A percentile compares a stretch with the other conserved stretches of the same genome.
Conservation (phyloP, 1,140 invertebrate genomes). For the Phymastichus coffea region DNA sequence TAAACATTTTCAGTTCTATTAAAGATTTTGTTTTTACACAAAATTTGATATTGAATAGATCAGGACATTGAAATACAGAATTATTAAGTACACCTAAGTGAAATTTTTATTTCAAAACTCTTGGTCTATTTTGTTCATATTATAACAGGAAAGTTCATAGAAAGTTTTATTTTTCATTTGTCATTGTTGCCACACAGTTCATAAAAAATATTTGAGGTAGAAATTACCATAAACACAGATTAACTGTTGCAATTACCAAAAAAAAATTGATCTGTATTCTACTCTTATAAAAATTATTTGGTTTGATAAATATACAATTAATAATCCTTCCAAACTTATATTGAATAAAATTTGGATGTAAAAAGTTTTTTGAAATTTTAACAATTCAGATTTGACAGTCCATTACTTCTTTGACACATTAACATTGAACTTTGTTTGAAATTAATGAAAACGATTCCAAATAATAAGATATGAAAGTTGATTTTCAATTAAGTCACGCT, state of each 20-base stretch:
- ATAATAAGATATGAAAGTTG: background rate
- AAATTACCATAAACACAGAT: constrained; percentile 10
- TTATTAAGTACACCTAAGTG: constrained; percentile 12
- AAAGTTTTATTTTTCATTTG: background rate
- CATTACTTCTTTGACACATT: too few relatives aligned
- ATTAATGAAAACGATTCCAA: too few relatives aligned
- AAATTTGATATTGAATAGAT: background rate
- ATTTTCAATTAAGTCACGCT: background rate
- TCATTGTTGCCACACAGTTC: constrained; percentile 5
- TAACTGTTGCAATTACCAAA: constrained; percentile 6
- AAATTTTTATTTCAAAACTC: background rate
- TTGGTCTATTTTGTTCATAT: too few relatives aligned
- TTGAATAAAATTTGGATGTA: too few relatives aligned
- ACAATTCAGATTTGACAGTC: too few relatives aligned
- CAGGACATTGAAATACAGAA: constrained; percentile 12
- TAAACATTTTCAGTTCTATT: constrained; percentile 2
- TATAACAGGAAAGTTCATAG: background rate
- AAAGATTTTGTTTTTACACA: background rate
- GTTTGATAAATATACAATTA: too few relatives aligned
- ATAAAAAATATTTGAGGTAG: constrained; percentile 16
- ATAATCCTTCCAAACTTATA: too few relatives aligned
- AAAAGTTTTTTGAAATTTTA: too few relatives aligned
- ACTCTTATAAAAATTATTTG: too few relatives aligned
- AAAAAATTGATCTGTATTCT: too few relatives aligned
- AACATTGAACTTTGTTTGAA: too few relatives aligned